Evolutionary conservation across 2,888 invertebrate genomes (phyloP).

Genomic region (Torymus texanus): DNA sequence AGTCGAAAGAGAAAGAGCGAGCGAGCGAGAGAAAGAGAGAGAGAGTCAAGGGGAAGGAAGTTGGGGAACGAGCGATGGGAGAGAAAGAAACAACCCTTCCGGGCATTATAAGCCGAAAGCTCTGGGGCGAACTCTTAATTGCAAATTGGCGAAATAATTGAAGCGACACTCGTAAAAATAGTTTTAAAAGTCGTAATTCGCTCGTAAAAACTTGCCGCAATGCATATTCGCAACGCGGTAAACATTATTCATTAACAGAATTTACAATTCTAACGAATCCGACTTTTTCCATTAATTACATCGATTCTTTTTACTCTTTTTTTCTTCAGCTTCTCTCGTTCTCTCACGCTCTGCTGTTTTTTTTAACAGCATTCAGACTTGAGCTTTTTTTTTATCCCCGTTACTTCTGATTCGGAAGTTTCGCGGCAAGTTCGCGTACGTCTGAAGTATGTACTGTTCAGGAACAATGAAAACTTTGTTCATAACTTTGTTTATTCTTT

Average conservation of each 20-base stretch:
- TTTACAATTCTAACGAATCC: slow-evolving; percentile 57
- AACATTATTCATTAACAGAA: slow-evolving; percentile 64
- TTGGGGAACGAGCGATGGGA: slow-evolving; percentile 50
- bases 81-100: slow-evolving; percentile 58
- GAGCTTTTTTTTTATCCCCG: background rate
- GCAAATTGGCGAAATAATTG: slow-evolving; percentile 76
- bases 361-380: slow-evolving; percentile 16
- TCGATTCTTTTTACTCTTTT: slow-evolving; percentile 55
- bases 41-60: slow-evolving; percentile 42
- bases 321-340: slow-evolving; percentile 13
- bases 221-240: slow-evolving; percentile 58
- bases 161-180: slow-evolving; percentile 76
- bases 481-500: background rate
- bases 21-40: slow-evolving; percentile 17
- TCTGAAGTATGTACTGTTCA: background rate
- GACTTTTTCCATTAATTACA: slow-evolving; percentile 62
- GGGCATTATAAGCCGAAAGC: slow-evolving; percentile 54
- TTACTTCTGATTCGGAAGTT: too few species aligned
- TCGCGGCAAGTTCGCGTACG: background rate
- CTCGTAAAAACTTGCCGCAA: slow-evolving; percentile 55
- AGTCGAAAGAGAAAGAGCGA: slow-evolving; percentile 18
- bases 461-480: slow-evolving; percentile 12
- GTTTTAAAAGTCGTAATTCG: slow-evolving; percentile 74
- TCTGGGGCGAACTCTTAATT: slow-evolving; percentile 70
- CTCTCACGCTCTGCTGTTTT: slow-evolving; percentile 5